A percentile compares a stretch with the other conserved stretches of the same genome.
Conservation (phyloP, 1,140 invertebrate genomes). For the Zaprionus gabonicus region DNA sequence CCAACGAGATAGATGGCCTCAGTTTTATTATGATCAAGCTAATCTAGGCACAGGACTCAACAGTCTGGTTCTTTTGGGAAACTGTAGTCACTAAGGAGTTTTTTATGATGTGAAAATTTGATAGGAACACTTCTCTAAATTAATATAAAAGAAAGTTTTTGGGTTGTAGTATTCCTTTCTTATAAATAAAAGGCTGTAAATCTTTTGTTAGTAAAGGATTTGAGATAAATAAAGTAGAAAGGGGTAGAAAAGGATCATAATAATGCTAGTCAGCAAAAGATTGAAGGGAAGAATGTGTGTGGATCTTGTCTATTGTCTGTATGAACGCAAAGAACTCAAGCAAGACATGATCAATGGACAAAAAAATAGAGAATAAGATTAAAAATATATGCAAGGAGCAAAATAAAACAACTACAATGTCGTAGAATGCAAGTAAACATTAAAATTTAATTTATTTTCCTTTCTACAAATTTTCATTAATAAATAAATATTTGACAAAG, state of each 20-base stretch:
- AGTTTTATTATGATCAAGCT: neutral
- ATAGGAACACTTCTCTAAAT: neutral
- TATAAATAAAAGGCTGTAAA: too few relatives aligned
- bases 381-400: neutral
- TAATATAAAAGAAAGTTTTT: neutral
- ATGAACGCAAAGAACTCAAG: neutral
- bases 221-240: too few relatives aligned
- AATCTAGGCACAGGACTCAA: neutral
- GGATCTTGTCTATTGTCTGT: neutral
- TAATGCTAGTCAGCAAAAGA: neutral
- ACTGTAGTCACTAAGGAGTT: neutral
- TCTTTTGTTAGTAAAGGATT: too few relatives aligned
- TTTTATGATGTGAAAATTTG: neutral
- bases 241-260: too few relatives aligned
- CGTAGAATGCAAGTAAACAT: too few relatives aligned
- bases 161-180: neutral
- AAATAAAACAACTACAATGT: too few relatives aligned
- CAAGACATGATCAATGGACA: rapidly evolving
- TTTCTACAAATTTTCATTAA: too few relatives aligned
- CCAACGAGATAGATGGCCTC: neutral
- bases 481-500: too few relatives aligned
- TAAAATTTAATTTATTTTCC: too few relatives aligned
- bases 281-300: neutral
- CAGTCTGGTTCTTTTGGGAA: neutral
- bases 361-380: neutral